These are phyloP conservation scores for Ophraella communa DNA, from an alignment of 2,888 invertebrate species.

Conservation along the genomic window DNA sequence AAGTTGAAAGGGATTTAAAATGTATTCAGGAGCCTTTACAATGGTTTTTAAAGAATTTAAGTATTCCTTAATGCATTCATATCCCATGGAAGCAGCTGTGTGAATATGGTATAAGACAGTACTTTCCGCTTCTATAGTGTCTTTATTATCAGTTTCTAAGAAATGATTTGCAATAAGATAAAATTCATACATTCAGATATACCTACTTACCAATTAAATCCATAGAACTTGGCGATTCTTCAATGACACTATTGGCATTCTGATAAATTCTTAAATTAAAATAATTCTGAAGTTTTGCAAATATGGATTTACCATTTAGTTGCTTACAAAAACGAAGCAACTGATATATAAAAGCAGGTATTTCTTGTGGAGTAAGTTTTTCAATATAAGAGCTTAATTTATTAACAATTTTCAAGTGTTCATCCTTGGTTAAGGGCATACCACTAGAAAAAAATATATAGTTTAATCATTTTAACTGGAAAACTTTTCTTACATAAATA, in stretches of 20 bases:
- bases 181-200: neutral
- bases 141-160: slow-evolving; percentile 60
- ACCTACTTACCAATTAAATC: slow-evolving; percentile 52
- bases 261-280: slow-evolving; percentile 53
- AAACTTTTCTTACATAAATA: slow-evolving; percentile 67
- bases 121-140: slow-evolving; percentile 67
- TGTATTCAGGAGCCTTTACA: slow-evolving; percentile 64
- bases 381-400: slow-evolving; percentile 68
- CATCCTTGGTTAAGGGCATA: slow-evolving; percentile 65
- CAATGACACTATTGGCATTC: slow-evolving; percentile 37
- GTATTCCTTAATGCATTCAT: slow-evolving; percentile 61
- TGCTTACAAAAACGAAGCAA: slow-evolving; percentile 66
- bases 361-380: slow-evolving; percentile 66
- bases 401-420: slow-evolving; percentile 68
- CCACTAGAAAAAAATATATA: slow-evolving; percentile 60
- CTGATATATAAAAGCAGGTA: slow-evolving; percentile 73
- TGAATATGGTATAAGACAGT: slow-evolving; percentile 68
- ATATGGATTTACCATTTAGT: slow-evolving; percentile 54
- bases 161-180: slow-evolving; percentile 26
- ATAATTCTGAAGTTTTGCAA: slow-evolving; percentile 54
- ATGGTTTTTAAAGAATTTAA: slow-evolving; percentile 61
- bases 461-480: neutral
- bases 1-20: slow-evolving; percentile 70
- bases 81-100: slow-evolving; percentile 58
- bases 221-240: slow-evolving; percentile 42